phyloP scores from a whole-genome alignment of 2,888 invertebrate species.

The Neuroscelio doddi region DNA sequence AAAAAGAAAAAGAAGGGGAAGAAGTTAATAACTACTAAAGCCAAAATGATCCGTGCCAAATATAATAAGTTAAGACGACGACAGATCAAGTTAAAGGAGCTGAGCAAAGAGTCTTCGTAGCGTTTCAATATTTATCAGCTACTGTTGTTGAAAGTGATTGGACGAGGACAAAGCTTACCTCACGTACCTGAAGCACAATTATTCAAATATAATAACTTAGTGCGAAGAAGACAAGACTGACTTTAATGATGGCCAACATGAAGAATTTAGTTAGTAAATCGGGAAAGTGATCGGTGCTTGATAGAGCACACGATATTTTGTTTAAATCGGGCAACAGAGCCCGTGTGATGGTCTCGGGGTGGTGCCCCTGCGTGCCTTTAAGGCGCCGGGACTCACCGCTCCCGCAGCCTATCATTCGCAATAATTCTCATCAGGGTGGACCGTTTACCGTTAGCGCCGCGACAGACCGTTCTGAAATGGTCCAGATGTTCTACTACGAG shows the following conservation, averaged over 20 bases:
- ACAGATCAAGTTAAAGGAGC: no score
- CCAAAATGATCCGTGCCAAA: conserved; percentile 47
- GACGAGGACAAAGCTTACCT: conserved; percentile 22
- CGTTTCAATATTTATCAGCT: background rate
- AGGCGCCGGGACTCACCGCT: conserved; percentile 71
- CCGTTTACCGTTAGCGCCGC: conserved; percentile 69
- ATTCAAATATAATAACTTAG: background rate
- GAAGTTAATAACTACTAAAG: conserved; percentile 11
- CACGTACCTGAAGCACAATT: conserved; percentile 25
- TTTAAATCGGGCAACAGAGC: conserved; percentile 55
- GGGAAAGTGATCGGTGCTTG: conserved; percentile 32
- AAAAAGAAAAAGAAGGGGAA: conserved; percentile 25
- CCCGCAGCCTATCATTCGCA: conserved; percentile 58
- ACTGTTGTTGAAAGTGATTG: conserved; percentile 14
- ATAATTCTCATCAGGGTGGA: conserved; percentile 56
- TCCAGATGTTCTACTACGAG: conserved; percentile 83
- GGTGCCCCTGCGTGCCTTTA: conserved; percentile 74
- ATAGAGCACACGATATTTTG: conserved; percentile 46
- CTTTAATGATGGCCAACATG: conserved; percentile 13
- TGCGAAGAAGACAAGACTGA: conserved; percentile 2
- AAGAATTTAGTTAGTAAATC: conserved; percentile 18
- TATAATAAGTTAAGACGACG: no score
- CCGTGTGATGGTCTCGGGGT: conserved; percentile 71
- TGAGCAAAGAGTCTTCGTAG: conserved; percentile 33
- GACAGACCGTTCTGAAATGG: conserved; percentile 72